phyloP scores from a whole-genome alignment of 1,140 invertebrate species.

The Hyles euphorbiae region DNA sequence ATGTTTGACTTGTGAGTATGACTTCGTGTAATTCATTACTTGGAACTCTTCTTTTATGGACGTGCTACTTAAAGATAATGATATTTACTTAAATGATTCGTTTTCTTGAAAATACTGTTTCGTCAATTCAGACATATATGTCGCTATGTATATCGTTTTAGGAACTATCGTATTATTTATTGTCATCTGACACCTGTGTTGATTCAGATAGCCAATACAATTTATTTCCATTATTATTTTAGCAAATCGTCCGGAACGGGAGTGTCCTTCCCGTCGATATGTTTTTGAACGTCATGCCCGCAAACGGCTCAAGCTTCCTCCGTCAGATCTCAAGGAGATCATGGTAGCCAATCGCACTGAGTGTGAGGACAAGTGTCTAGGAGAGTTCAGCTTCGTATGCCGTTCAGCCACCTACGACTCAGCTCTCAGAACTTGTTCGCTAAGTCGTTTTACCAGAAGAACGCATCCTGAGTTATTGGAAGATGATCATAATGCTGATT shows the following conservation, averaged over 20 bases:
- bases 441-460: conserved; percentile 87
- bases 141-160: too few relatives aligned
- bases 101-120: too few relatives aligned
- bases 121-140: too few relatives aligned
- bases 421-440: conserved; percentile 83
- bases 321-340: conserved; percentile 87
- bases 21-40: conserved; percentile 5
- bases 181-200: too few relatives aligned
- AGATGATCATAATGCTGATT: conserved; percentile 91
- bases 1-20: conserved; percentile 88
- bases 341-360: conserved; percentile 89
- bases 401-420: conserved; percentile 90
- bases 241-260: conserved; percentile 89
- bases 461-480: conserved; percentile 89
- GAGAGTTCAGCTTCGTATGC: conserved; percentile 91
- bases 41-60: too few relatives aligned
- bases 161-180: too few relatives aligned
- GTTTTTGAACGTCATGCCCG: conserved; percentile 91
- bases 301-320: conserved; percentile 86
- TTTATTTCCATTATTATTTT: conserved; percentile 30
- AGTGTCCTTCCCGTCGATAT: conserved; percentile 90
- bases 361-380: conserved; percentile 92
- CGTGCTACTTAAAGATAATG: too few relatives aligned
- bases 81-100: too few relatives aligned
- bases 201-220: too few relatives aligned